These are phyloP conservation scores for Sinocyclocheilus anshuiensis DNA, from an alignment of 2,113 vertebrate genomes.

Conservation along the genomic window DNA sequence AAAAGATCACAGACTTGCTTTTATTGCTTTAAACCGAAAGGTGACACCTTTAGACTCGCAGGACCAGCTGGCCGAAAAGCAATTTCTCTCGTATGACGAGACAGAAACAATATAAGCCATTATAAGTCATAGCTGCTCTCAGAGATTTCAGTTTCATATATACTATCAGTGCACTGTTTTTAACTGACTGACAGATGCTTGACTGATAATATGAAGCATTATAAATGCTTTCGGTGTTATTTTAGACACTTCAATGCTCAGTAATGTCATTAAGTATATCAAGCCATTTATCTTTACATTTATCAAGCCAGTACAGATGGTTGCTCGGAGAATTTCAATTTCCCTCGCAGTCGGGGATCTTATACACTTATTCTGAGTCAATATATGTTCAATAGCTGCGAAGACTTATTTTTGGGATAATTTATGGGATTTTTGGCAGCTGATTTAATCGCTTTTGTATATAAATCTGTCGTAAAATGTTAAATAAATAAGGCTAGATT, in stretches of 20 bases:
- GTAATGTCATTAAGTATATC: conserved; percentile 23
- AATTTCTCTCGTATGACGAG: background rate
- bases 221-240: background rate
- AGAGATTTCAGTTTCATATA: background rate
- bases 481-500: background rate
- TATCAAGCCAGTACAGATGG: conserved; percentile 48
- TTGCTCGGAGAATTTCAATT: conserved; percentile 52
- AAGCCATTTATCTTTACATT: no score
- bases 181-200: conserved; percentile 2
- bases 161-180: background rate
- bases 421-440: background rate
- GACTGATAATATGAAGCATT: background rate
- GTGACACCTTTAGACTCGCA: conserved; percentile 13
- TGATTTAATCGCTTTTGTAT: background rate
- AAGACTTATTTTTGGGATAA: background rate
- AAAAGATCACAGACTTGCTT: conserved; percentile 7
- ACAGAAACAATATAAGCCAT: background rate
- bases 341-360: conserved; percentile 38
- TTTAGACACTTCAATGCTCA: background rate
- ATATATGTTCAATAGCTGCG: background rate
- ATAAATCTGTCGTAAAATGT: background rate
- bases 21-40: conserved; percentile 23
- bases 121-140: background rate
- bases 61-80: background rate
- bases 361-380: conserved; percentile 17